Base-by-base conservation (phyloP, 2,888 invertebrate genomes). In the Agriotes lineatus region DNA sequence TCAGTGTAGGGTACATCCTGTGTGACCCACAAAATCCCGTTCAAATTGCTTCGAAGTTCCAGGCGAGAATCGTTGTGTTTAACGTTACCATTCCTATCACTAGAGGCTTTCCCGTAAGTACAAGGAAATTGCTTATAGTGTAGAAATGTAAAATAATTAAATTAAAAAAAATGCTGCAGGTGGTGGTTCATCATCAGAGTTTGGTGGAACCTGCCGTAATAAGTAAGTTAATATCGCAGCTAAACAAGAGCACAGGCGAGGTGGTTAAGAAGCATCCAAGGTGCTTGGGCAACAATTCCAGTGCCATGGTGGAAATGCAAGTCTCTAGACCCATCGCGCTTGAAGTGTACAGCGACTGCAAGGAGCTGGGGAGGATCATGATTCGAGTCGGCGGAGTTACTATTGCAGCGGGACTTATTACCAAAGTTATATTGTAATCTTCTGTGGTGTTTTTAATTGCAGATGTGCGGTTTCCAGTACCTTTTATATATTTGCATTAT, bases 361-460 rank as follows among this genome's bases (percentile, higher is more conserved):
- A 96, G 83, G 96, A 97, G 82, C 87, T 99, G 10, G 99, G 99
- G 0, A 89, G 99, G 57, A 90, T 99, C 60, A 98, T 97, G 93
- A 83, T 99, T 61, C 88, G 99, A 30, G 92, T 94, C 9, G 90
- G 91, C 1, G 99, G 99, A 1, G 90, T 92, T 1, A 99, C 99
- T 0, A 93, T 99, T 77, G 99, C 98, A 20, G 98, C 99, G 67
- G 99, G 99, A 12, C 90, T 99, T 70, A 91, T 99, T 57, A 96
- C 94, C 30, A 91, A 94, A 80, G 89, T 92, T 77, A 66, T 70
- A 35, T 42, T 62, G 37, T 62, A 48, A 22, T 20, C 16, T 5
- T 18, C 5, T 9, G 12, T n/a, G 12, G 42, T 42, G 9, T 18
- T 12, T 18, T 6, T 14, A 3, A 42, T 16, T 16, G 9, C 5